These are phyloP conservation scores for Bombylius discolor DNA, from an alignment of 2,888 invertebrate species.

Conservation along the genomic window DNA sequence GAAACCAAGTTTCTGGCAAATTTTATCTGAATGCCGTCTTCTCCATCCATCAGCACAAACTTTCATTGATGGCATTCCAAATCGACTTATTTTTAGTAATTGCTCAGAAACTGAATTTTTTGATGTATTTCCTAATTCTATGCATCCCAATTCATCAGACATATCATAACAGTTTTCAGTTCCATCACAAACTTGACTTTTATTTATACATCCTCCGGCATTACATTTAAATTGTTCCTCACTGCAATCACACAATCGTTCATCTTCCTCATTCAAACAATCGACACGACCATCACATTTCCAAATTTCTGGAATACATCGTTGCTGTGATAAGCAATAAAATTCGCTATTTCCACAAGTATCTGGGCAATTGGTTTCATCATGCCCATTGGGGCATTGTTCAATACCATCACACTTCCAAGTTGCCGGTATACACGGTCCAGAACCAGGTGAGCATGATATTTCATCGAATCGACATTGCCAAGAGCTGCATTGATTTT, in stretches of 20 bases:
- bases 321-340: conserved; percentile 43
- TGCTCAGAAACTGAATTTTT: conserved; percentile 1
- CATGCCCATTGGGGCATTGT: conserved; percentile 43
- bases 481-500: conserved; percentile 41
- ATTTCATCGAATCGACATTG: conserved; percentile 44
- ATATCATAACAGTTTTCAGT: conserved; percentile 45
- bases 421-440: conserved; percentile 42
- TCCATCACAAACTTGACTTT: conserved; percentile 44
- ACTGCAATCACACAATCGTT: conserved; percentile 43
- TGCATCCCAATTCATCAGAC: conserved; percentile 50
- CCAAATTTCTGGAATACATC: conserved; percentile 46
- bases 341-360: conserved; percentile 41
- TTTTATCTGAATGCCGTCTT: conserved; percentile 39
- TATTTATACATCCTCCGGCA: conserved; percentile 44
- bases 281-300: conserved; percentile 46
- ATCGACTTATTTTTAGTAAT: conserved; percentile 14
- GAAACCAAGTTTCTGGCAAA: conserved; percentile 44
- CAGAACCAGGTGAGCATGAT: conserved; percentile 31
- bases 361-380: conserved; percentile 42
- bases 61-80: conserved; percentile 15
- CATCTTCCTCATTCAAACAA: conserved; percentile 45
- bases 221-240: conserved; percentile 43
- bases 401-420: conserved; percentile 47
- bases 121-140: conserved; percentile 19
- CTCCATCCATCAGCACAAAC: conserved; percentile 45